Evolutionary conservation across 2,113 vertebrate genomes (phyloP), one percentile per base, ranked within the genome.

Genomic region (Baryphthengus martii): DNA sequence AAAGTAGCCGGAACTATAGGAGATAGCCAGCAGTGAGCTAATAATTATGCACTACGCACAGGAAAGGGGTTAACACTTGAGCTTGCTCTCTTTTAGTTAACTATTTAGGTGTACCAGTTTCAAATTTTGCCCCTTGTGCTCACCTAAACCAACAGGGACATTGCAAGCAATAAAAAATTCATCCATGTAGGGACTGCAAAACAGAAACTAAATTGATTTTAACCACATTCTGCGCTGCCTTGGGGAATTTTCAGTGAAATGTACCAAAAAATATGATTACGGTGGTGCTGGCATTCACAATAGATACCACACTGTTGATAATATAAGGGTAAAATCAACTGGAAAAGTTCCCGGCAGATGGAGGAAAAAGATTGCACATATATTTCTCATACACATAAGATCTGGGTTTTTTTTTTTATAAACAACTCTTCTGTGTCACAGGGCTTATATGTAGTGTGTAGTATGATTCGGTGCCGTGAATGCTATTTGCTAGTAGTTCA

Each of bases 141-240:
- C 28, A 79, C n/a, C 58, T 55, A 50, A 89, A 85, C n/a, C 73
- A 89, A 85, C 11, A n/a, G 53, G 62, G 74, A 89, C 3, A 2
- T 14, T 45, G 44, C 23, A 85, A 77, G n/a, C 15, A 89, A 65
- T 65, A 85, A 76, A 82, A 91, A 85, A 12, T 23, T 56, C 49
- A 79, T n/a, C 35, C 58, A 52, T 3, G 19, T 49, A 65, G 52
- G 31, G 66, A 79, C 33, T 62, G 18, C 81, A 65, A 65, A 92
- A 82, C 28, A 86, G 35, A 94, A 81, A 12, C 28, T 40, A 85
- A 92, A 89, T 13, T 70, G 56, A 82, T 82, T 95, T 84, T 72
- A 90, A 85, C 21, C 35, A 58, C 28, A 42, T 71, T 95, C 61
- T 87, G 47, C 3, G 13, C 25, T 61, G 53, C 40, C 63, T 37